Evolutionary conservation across 2,797 vertebrate species (phyloP).

Genomic region (Hydrolagus colliei): DNA sequence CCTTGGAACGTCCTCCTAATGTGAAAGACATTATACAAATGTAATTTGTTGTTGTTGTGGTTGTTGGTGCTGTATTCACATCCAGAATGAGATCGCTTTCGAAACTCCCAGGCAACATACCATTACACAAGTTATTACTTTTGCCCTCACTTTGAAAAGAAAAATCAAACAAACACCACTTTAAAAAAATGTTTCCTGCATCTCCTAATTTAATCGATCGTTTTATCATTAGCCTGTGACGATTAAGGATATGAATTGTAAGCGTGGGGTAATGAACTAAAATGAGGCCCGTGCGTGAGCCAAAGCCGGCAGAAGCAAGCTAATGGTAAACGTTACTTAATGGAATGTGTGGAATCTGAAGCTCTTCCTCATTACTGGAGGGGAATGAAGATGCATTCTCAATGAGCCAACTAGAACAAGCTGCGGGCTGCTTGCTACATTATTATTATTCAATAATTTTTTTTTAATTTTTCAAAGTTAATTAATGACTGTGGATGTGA

Average conservation of each 20-base stretch:
- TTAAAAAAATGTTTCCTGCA: background rate
- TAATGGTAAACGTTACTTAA: background rate
- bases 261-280: background rate
- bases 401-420: slow-evolving; percentile 6
- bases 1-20: no score
- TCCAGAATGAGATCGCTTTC: no score
- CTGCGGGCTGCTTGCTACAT: background rate
- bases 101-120: no score
- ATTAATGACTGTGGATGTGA: slow-evolving; percentile 1
- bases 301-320: background rate
- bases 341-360: slow-evolving; percentile 2
- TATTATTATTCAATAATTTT: slow-evolving; percentile 24
- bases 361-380: background rate
- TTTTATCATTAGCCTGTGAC: slow-evolving; percentile 2
- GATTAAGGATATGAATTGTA: background rate
- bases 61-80: no score
- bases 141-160: no score
- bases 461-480: slow-evolving; percentile 30
- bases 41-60: no score
- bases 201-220: background rate
- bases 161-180: no score
- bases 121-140: no score
- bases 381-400: slow-evolving; percentile 9
- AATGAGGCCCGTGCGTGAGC: background rate
- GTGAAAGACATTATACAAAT: no score